A percentile compares a stretch with the other conserved stretches of the same genome.
phyloP scores from a whole-genome alignment of 2,797 vertebrate genomes.

The Myotis pilosus region DNA sequence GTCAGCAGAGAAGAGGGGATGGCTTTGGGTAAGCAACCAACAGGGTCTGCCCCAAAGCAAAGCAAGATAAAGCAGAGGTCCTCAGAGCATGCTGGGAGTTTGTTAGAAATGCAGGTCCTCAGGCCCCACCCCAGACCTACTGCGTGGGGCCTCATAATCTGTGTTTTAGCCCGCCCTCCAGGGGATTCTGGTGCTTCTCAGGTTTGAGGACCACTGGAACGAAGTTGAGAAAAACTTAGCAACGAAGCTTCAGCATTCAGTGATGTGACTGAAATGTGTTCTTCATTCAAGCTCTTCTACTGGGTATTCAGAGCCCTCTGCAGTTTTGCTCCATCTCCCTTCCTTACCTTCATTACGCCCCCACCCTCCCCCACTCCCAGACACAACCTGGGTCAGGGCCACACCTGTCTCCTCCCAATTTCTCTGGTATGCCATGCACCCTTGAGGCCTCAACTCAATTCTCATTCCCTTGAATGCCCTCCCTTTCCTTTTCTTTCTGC shows the following conservation, averaged over 20 bases:
- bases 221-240: neutral
- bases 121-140: neutral
- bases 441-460: neutral
- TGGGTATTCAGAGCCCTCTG: neutral
- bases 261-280: neutral
- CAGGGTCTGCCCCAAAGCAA: neutral
- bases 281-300: neutral
- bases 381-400: neutral
- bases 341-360: neutral
- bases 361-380: rapidly evolving
- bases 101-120: neutral
- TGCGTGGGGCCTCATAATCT: neutral
- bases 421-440: neutral
- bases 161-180: neutral
- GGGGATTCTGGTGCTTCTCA: neutral
- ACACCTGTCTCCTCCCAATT: neutral
- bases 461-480: neutral
- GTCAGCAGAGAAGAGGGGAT: neutral
- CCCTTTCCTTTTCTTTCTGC: neutral
- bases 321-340: neutral
- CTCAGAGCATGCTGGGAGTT: neutral
- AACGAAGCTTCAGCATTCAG: neutral
- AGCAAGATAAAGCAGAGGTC: neutral
- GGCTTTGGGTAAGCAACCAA: neutral
- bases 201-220: neutral